These are phyloP conservation scores for Bellardia bayeri DNA, from an alignment of 2,888 invertebrate species.

Conservation along the genomic window DNA sequence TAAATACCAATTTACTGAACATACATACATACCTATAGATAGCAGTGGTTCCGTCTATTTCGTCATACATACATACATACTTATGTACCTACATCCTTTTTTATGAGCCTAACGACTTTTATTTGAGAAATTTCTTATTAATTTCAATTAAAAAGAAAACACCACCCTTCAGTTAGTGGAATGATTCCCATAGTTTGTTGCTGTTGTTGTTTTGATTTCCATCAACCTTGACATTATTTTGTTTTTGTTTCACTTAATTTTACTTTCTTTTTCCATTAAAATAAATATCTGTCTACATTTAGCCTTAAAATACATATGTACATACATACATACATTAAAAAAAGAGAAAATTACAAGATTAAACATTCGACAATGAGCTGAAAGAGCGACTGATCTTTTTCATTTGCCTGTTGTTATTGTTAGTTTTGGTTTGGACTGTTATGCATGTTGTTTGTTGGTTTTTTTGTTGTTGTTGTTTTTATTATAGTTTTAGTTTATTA, in stretches of 20 bases:
- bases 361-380: slow-evolving; percentile 37
- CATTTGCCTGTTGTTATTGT: background rate
- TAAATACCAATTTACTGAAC: background rate
- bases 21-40: background rate
- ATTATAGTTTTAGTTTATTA: slow-evolving; percentile 22
- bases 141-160: background rate
- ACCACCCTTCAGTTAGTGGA: background rate
- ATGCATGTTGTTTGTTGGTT: slow-evolving; percentile 7
- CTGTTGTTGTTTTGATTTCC: slow-evolving; percentile 37
- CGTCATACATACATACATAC: background rate
- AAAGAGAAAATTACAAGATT: slow-evolving; percentile 57
- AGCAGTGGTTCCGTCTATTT: too few species aligned
- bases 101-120: background rate
- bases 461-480: background rate
- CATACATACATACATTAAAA: background rate
- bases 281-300: slow-evolving; percentile 41
- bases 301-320: slow-evolving; percentile 52
- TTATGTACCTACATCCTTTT: background rate
- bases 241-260: slow-evolving; percentile 46
- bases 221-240: slow-evolving; percentile 65
- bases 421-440: slow-evolving; percentile 14
- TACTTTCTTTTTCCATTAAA: slow-evolving; percentile 62
- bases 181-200: slow-evolving; percentile 12
- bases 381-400: slow-evolving; percentile 33
- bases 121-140: background rate